These are phyloP conservation scores for Rhinopomastus cyanomelas DNA, from an alignment of 2,113 vertebrate species.

Conservation along the genomic window DNA sequence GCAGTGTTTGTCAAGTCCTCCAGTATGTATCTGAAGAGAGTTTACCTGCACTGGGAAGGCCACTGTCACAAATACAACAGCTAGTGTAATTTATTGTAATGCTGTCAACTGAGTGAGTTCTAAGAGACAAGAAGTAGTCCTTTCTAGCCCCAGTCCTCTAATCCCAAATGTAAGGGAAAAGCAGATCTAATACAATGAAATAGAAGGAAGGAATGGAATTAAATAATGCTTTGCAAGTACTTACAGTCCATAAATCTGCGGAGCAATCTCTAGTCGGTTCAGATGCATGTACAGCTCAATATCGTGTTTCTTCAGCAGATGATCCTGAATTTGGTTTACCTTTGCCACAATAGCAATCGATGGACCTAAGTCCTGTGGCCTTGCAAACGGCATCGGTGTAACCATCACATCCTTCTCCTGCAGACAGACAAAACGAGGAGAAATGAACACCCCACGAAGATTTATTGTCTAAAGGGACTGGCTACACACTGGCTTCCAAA, in stretches of 20 bases:
- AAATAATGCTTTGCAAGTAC: slow-evolving; percentile 65
- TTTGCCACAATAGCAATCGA: slow-evolving; percentile 97
- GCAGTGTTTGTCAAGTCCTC: background rate
- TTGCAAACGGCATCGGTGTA: slow-evolving; percentile 92
- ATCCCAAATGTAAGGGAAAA: background rate
- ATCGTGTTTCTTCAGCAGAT: slow-evolving; percentile 95
- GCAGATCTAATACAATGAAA: background rate
- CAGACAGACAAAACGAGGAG: background rate
- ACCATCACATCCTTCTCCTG: slow-evolving; percentile 94
- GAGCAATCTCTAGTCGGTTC: slow-evolving; percentile 96
- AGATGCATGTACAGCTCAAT: slow-evolving; percentile 96
- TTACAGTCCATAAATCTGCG: slow-evolving; percentile 98
- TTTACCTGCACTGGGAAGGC: background rate
- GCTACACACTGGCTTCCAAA: background rate
- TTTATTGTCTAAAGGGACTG: background rate
- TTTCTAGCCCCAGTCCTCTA: background rate
- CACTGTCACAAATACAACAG: background rate
- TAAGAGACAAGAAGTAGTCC: background rate
- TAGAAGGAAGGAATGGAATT: background rate
- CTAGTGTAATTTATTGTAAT: background rate
- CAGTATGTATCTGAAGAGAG: background rate
- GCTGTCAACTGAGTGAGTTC: background rate
- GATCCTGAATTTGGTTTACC: slow-evolving; percentile 98
- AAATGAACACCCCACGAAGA: background rate
- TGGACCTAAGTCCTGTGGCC: slow-evolving; percentile 93